Conservation (phyloP, 2,888 invertebrate species). For the Gandaritis pyraliata region DNA sequence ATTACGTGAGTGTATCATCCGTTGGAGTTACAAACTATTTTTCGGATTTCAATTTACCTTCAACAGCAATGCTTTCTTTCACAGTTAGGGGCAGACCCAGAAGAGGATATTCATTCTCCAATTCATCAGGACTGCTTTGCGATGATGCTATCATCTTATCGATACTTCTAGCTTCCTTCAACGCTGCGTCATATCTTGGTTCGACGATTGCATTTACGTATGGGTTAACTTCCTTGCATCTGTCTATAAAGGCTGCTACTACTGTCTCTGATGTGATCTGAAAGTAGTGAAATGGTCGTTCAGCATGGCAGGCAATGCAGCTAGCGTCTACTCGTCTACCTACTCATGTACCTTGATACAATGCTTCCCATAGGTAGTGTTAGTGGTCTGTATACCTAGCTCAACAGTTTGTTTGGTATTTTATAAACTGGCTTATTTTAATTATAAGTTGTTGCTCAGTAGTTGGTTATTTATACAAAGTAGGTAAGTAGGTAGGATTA, state of each 20-base stretch:
- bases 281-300: conserved; percentile 44
- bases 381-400: too few species aligned
- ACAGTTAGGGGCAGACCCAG: conserved; percentile 94
- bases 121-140: conserved; percentile 82
- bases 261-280: conserved; percentile 89
- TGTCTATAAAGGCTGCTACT: conserved; percentile 88
- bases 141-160: conserved; percentile 87
- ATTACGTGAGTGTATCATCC: too few species aligned
- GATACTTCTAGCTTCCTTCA: conserved; percentile 89
- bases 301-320: not conserved
- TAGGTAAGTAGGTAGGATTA: too few species aligned
- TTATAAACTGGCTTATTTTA: too few species aligned
- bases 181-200: conserved; percentile 89
- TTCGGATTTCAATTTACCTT: conserved; percentile 77
- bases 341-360: not conserved
- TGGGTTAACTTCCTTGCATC: conserved; percentile 91
- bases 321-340: too few species aligned
- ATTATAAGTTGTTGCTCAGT: too few species aligned
- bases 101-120: conserved; percentile 88
- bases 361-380: not conserved
- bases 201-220: conserved; percentile 92
- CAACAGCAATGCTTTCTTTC: conserved; percentile 91
- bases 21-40: too few species aligned
- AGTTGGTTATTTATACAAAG: too few species aligned
- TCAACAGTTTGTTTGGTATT: too few species aligned